Conservation (phyloP, 1,140 invertebrate species). For the Pseudomyrmex sp. region DNA sequence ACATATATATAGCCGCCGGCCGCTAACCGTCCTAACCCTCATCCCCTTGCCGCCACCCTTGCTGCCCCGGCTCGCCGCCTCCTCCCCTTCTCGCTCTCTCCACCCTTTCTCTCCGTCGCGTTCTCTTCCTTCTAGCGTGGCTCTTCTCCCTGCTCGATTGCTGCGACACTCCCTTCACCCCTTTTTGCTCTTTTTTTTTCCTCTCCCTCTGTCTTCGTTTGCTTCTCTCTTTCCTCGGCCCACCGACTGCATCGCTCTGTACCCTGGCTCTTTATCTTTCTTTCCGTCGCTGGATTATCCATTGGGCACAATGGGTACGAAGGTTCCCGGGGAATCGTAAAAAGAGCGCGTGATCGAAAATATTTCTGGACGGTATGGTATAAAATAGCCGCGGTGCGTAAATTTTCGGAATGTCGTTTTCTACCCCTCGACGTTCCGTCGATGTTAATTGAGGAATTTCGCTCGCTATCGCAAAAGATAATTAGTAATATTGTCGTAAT, state of each 20-base stretch:
- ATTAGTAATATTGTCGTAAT: background rate
- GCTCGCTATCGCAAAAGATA: background rate
- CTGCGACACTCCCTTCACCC: slow-evolving; percentile 40
- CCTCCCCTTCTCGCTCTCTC: slow-evolving; percentile 45
- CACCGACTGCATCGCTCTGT: slow-evolving; percentile 48
- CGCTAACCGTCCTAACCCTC: slow-evolving; percentile 80
- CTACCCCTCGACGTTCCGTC: background rate
- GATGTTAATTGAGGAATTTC: slow-evolving; percentile 7
- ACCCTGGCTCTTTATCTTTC: slow-evolving; percentile 56
- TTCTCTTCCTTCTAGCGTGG: slow-evolving; percentile 50
- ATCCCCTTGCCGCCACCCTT: slow-evolving; percentile 18
- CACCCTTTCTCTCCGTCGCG: slow-evolving; percentile 51
- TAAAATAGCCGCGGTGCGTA: slow-evolving; percentile 40
- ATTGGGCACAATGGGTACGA: slow-evolving; percentile 55
- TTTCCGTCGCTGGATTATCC: slow-evolving; percentile 61
- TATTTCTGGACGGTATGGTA: slow-evolving; percentile 43
- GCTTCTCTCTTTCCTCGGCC: slow-evolving; percentile 48
- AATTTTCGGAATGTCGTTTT: slow-evolving; percentile 56
- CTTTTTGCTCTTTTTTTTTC: slow-evolving; percentile 32
- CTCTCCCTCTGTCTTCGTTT: slow-evolving; percentile 12
- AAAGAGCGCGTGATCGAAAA: slow-evolving; percentile 57
- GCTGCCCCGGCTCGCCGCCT: slow-evolving; percentile 1
- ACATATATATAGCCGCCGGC: slow-evolving; percentile 80
- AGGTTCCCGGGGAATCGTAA: slow-evolving; percentile 53
- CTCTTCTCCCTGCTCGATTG: slow-evolving; percentile 49